Base-by-base conservation (phyloP, 2,888 invertebrate species). In the Phyllotreta cruciferae region DNA sequence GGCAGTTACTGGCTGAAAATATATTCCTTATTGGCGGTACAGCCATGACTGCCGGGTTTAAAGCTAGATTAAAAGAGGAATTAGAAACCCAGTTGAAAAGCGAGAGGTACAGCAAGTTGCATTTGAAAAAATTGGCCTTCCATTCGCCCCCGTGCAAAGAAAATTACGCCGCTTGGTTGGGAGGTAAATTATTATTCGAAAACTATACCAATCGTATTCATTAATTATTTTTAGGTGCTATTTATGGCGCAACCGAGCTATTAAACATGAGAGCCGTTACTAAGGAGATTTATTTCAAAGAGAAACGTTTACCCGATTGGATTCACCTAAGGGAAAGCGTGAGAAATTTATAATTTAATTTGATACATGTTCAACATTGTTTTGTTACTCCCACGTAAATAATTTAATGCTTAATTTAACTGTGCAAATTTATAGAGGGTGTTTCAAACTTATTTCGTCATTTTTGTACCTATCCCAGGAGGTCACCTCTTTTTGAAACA, bases 21-120 rank as follows among this genome's bases (percentile, higher is more conserved):
- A 87, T 98, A 70, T 83, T 98, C 60, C 82, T 98, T 13, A 87
- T 91, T 60, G 98, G 98, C 38, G 98, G 98, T 8, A 90, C 91
- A 1, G 85, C 90, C 0, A 90, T 91, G 86, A 83, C 92, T 68
- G 89, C 90, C 58, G 98, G 98, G 0, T 89, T 98, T 73, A 85
- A 88, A 74, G 86, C 91, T 14, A 86, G 98, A 57, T 83, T 98
- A 0, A 87, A 89, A 69, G 82, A 86, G 1, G 98, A 98, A 81
- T 83, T 98, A 60, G 82, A 87, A 37, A 76, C 85, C 62, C 85
- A 94, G 47, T 78, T 90, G n/a, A 80, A 85, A 34, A 84, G 85
- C 41, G 82, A 86, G 1, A 90, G 92, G 79, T 83, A 85, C 69
- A 84, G 84, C 0, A 85, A 85, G 67, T 81, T 92, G 44, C 86